These are phyloP conservation scores for Thalassarche chlororhynchos DNA, from an alignment of 2,113 vertebrate species.

Conservation along the genomic window DNA sequence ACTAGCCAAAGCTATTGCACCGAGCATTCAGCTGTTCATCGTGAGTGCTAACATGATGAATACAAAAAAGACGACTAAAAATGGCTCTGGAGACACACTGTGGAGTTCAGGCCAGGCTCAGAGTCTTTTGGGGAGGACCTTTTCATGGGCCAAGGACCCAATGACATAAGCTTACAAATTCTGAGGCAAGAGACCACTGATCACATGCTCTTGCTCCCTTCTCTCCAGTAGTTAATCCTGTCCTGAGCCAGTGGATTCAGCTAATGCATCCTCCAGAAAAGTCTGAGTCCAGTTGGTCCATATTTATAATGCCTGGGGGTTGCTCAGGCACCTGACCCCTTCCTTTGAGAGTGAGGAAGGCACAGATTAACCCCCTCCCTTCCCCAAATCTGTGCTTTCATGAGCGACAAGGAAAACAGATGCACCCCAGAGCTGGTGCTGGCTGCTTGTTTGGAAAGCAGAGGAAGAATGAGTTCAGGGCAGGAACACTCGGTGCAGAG, in stretches of 20 bases:
- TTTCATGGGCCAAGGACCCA: not conserved
- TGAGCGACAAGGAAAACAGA: not conserved
- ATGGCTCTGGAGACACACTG: not conserved
- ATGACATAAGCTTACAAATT: not conserved
- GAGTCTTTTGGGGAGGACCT: not conserved
- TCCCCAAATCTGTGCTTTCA: not conserved
- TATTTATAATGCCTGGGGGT: not conserved
- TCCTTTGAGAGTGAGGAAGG: not conserved
- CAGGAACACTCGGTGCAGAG: not conserved
- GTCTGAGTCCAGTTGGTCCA: not conserved
- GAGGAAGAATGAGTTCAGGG: not conserved
- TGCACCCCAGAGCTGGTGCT: not conserved
- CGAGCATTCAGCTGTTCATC: not conserved
- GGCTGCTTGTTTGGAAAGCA: not conserved
- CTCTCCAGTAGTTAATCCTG: not conserved
- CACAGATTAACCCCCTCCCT: not conserved
- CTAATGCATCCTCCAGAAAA: not conserved
- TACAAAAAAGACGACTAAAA: not conserved
- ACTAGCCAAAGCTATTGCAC: not conserved
- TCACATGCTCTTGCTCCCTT: not conserved
- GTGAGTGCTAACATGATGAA: accelerated
- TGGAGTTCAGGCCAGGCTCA: not conserved
- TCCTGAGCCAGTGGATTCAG: not conserved
- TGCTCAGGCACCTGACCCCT: not conserved
- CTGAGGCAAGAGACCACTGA: not conserved